Evolutionary conservation across 2,888 invertebrate genomes (phyloP).

Genomic region (Uloborus plumipes): DNA sequence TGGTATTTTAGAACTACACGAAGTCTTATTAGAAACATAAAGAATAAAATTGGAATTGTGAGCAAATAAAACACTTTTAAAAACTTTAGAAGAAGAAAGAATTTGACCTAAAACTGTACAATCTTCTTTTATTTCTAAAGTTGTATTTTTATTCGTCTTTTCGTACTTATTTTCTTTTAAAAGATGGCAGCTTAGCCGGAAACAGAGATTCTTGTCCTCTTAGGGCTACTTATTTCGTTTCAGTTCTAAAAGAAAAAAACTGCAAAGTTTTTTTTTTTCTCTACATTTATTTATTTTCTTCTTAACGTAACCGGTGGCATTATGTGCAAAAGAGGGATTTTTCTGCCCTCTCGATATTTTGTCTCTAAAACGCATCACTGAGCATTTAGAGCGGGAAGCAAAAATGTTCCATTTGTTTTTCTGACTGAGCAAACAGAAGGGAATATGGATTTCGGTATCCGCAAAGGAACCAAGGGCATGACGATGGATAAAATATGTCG

Average conservation of each 20-base stretch:
- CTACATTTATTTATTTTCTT: slow-evolving; percentile 48
- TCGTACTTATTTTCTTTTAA: slow-evolving; percentile 40
- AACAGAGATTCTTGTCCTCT: slow-evolving; percentile 55
- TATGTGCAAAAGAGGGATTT: slow-evolving; percentile 22
- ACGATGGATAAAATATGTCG: too few species aligned
- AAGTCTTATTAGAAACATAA: too few species aligned
- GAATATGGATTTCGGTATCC: slow-evolving; percentile 47
- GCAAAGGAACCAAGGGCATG: slow-evolving; percentile 31
- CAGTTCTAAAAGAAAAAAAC: slow-evolving; percentile 27
- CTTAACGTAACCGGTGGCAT: slow-evolving; percentile 51
- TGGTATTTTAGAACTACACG: too few species aligned
- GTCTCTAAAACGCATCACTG: slow-evolving; percentile 31
- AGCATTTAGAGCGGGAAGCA: slow-evolving; percentile 41
- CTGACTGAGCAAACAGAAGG: slow-evolving; percentile 43
- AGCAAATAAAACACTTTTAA: too few species aligned
- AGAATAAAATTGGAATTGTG: too few species aligned
- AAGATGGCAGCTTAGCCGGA: slow-evolving; percentile 53
- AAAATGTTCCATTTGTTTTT: slow-evolving; percentile 44
- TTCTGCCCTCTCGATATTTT: slow-evolving; percentile 28
- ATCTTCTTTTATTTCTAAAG: slow-evolving; percentile 1
- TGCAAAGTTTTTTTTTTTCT: slow-evolving; percentile 30
- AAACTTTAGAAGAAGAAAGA: too few species aligned
- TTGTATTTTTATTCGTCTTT: not conserved
- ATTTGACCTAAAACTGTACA: too few species aligned
- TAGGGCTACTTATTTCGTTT: slow-evolving; percentile 62